A percentile compares a stretch with the other conserved stretches of the same genome.
These are phyloP conservation scores for Drosophila nr. perissopoda DNA, from an alignment of 2,888 invertebrate genomes.

Conservation along the genomic window DNA sequence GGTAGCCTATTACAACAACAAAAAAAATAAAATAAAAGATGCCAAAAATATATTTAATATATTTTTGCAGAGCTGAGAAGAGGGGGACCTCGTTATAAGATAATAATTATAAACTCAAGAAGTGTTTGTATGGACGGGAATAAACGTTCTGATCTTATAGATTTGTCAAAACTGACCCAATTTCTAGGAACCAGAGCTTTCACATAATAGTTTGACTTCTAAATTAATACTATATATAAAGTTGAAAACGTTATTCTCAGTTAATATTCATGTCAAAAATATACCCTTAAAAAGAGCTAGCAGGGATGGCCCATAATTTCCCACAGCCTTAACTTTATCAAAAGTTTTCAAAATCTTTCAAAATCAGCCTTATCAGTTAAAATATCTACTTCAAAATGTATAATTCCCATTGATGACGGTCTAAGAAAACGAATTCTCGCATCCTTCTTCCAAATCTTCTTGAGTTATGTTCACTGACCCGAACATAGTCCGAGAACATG, in stretches of 20 bases:
- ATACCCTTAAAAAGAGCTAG: too few relatives aligned
- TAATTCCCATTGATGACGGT: background rate
- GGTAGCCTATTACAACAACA: too few relatives aligned
- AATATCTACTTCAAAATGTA: background rate
- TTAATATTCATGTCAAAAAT: background rate
- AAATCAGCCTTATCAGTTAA: background rate
- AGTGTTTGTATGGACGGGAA: background rate
- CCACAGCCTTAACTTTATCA: background rate
- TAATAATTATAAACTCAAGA: background rate
- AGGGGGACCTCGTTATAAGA: background rate
- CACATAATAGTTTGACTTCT: too few relatives aligned
- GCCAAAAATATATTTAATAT: background rate
- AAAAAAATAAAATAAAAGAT: background rate
- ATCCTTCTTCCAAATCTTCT: background rate
- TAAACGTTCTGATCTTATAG: background rate
- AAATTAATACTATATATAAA: background rate
- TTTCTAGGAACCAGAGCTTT: background rate
- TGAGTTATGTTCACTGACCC: constrained; percentile 9
- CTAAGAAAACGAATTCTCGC: background rate
- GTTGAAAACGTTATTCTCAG: background rate
- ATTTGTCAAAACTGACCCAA: background rate
- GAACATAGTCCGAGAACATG: background rate
- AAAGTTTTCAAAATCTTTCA: rapidly evolving
- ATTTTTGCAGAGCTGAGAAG: background rate
- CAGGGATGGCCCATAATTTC: background rate